phyloP scores from a whole-genome alignment of 2,797 vertebrate species.

The Catostomus latipinnis region DNA sequence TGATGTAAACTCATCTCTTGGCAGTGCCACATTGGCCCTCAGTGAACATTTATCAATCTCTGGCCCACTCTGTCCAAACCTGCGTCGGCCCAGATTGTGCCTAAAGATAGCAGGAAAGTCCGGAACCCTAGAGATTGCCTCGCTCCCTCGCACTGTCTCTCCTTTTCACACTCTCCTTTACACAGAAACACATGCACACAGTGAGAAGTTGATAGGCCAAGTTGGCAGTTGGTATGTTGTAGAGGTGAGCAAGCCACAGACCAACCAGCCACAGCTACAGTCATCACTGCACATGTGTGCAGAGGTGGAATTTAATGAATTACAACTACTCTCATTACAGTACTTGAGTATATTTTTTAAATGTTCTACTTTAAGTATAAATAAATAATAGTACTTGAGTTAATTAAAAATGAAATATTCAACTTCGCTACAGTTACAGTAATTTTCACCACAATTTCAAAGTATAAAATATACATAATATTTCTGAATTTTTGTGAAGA shows the following conservation, averaged over 20 bases:
- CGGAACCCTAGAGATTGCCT: slow-evolving; percentile 53
- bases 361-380: too few species aligned
- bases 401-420: too few species aligned
- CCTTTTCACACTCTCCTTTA: slow-evolving; percentile 10
- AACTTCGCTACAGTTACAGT: too few species aligned
- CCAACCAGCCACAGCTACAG: background rate
- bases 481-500: too few species aligned
- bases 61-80: slow-evolving; percentile 54
- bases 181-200: slow-evolving; percentile 29
- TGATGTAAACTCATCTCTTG: slow-evolving; percentile 47
- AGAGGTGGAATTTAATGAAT: too few species aligned
- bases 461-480: too few species aligned
- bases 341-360: too few species aligned
- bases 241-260: slow-evolving; percentile 34
- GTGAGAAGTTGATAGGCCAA: slow-evolving; percentile 32
- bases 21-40: slow-evolving; percentile 25
- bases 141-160: slow-evolving; percentile 17
- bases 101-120: slow-evolving; percentile 61
- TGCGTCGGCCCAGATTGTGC: slow-evolving; percentile 60
- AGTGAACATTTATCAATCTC: slow-evolving; percentile 52
- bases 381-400: too few species aligned
- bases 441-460: too few species aligned
- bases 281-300: slow-evolving; percentile 7
- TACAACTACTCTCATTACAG: too few species aligned
- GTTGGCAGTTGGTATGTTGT: background rate